Conservation (phyloP, 2,797 vertebrate genomes). For the Loriculus beryllinus region DNA sequence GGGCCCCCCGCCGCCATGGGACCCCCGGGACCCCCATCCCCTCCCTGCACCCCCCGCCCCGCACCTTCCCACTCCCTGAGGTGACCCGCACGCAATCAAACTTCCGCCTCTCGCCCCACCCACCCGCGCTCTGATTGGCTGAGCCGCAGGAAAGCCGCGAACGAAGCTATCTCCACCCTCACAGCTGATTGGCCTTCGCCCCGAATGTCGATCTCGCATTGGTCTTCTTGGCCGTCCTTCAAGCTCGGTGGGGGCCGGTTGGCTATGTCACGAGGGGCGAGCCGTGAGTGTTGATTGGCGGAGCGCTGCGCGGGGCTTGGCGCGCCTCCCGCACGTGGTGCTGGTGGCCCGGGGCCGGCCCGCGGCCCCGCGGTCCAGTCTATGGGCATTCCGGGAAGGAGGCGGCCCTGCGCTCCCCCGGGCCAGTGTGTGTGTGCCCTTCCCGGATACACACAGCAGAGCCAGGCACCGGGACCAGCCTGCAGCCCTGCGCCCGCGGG, state of each 20-base stretch:
- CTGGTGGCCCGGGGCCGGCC: rapidly evolving
- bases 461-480: rapidly evolving
- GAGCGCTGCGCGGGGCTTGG: rapidly evolving
- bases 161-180: rapidly evolving
- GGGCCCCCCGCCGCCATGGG: not conserved
- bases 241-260: rapidly evolving
- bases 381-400: too few relatives aligned
- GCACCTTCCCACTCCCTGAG: conserved; percentile 43
- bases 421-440: not conserved
- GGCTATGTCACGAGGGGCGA: rapidly evolving
- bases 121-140: not conserved
- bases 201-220: rapidly evolving
- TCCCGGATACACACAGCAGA: rapidly evolving
- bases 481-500: not conserved
- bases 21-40: not conserved
- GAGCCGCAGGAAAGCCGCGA: rapidly evolving
- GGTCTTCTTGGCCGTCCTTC: rapidly evolving
- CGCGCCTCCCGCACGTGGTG: not conserved
- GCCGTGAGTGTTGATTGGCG: not conserved
- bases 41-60: rapidly evolving
- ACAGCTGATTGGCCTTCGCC: not conserved
- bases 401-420: not conserved
- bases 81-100: not conserved
- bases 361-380: rapidly evolving
- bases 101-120: not conserved